Evolutionary conservation across 2,797 vertebrate genomes (phyloP).

Genomic region (Cossypha polioptera): DNA sequence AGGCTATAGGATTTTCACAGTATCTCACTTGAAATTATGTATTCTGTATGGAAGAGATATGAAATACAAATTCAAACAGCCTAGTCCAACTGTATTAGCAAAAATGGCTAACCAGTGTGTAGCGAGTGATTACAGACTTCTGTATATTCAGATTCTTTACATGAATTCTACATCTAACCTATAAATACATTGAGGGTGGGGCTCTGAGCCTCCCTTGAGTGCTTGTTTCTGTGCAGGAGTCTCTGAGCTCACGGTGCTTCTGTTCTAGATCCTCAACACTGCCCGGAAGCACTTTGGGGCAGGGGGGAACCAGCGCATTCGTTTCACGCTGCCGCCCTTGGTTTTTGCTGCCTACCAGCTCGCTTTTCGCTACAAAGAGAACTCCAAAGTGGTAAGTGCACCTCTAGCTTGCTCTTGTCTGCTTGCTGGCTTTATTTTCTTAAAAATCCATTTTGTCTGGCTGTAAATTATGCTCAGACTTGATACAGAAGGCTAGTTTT

Average conservation of each 20-base stretch:
- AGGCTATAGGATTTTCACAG: background rate
- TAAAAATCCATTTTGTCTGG: background rate
- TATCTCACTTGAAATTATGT: background rate
- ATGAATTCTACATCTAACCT: background rate
- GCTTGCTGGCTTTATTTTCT: background rate
- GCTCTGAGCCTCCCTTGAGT: background rate
- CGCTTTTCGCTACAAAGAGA: constrained; percentile 96
- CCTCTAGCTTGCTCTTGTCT: background rate
- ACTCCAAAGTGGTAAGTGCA: constrained; percentile 83
- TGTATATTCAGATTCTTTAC: background rate
- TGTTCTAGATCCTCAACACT: constrained; percentile 91
- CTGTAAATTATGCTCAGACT: background rate
- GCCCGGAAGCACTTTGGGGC: constrained; percentile 98
- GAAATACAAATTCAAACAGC: background rate
- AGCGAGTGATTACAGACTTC: background rate
- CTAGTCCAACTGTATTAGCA: background rate
- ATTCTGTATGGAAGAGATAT: background rate
- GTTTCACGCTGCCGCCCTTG: constrained; percentile 92
- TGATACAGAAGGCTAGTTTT: background rate
- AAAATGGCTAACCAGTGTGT: background rate
- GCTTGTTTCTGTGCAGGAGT: background rate
- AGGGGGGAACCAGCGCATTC: constrained; percentile 95
- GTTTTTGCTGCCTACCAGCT: constrained; percentile 97
- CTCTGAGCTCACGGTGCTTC: background rate
- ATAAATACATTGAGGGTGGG: fast-evolving